Percentiles rank a stretch among this genome's conserved stretches.
Evolutionary conservation across 1,140 invertebrate genomes (phyloP).

Genomic region (Camponotus pennsylvanicus): DNA sequence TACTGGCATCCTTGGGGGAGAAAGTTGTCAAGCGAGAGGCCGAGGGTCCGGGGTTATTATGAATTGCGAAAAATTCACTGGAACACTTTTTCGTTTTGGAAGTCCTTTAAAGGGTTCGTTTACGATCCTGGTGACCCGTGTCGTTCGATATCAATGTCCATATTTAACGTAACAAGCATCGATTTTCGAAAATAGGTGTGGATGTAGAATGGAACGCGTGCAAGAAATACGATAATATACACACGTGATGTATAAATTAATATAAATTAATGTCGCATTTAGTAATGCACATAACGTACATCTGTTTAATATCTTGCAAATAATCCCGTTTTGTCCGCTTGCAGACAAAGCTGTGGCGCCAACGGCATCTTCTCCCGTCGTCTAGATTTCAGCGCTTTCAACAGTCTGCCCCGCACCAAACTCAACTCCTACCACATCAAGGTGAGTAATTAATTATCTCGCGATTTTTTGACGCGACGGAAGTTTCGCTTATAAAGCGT

Average conservation of each 20-base stretch:
- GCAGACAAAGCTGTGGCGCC: slow-evolving; percentile 94
- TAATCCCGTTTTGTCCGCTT: slow-evolving; percentile 79
- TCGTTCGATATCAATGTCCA: slow-evolving; percentile 9
- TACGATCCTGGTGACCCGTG: neutral
- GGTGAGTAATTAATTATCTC: slow-evolving; percentile 88
- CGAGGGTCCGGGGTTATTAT: slow-evolving; percentile 53
- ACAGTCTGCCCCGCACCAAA: slow-evolving; percentile 96
- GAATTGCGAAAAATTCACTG: slow-evolving; percentile 54
- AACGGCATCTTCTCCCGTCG: slow-evolving; percentile 96
- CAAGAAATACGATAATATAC: neutral
- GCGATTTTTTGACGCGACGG: neutral
- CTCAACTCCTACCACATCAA: slow-evolving; percentile 99
- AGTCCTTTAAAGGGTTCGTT: slow-evolving; percentile 53
- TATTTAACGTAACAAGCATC: neutral
- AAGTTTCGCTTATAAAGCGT: slow-evolving; percentile 41
- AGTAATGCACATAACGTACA: neutral
- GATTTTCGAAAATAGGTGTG: neutral
- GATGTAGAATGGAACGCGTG: neutral
- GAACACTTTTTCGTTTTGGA: slow-evolving; percentile 6
- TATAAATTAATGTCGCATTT: no score
- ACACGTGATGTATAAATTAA: no score
- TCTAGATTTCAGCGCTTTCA: slow-evolving; percentile 97
- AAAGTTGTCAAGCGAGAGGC: slow-evolving; percentile 61
- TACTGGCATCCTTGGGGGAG: neutral
- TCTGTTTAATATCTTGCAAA: neutral